Evolutionary conservation across 2,888 invertebrate genomes (phyloP).

Genomic region (Lypha dubia): DNA sequence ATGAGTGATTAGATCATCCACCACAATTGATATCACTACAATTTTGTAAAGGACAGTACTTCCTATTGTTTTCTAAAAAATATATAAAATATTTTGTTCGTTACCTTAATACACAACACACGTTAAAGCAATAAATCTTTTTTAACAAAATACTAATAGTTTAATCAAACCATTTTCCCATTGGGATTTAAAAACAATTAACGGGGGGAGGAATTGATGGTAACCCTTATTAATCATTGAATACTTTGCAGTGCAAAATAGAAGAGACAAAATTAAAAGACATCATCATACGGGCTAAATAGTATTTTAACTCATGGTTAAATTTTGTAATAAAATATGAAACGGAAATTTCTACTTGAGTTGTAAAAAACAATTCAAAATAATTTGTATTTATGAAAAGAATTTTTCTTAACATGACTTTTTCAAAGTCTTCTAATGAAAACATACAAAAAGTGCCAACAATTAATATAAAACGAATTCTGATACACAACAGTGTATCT

Average conservation of each 20-base stretch:
- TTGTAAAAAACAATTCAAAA: slow-evolving; percentile 56
- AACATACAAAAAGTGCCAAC: not conserved
- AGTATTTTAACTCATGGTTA: slow-evolving; percentile 27
- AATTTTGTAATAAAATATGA: slow-evolving; percentile 59
- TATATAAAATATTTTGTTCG: not conserved
- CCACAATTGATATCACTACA: not conserved
- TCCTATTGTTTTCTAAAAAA: not conserved
- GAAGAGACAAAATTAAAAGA: not conserved
- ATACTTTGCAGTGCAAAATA: slow-evolving; percentile 37
- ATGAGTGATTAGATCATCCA: slow-evolving; percentile 34
- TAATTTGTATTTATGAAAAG: not conserved
- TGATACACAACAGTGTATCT: slow-evolving; percentile 49
- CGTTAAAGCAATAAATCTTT: slow-evolving; percentile 66
- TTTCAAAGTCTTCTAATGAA: slow-evolving; percentile 14
- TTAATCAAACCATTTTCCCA: slow-evolving; percentile 59
- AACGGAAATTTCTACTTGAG: slow-evolving; percentile 67
- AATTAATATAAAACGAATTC: slow-evolving; percentile 28
- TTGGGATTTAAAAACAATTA: slow-evolving; percentile 58
- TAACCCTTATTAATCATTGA: slow-evolving; percentile 56
- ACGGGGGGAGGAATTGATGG: slow-evolving; percentile 16
- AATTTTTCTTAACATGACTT: slow-evolving; percentile 34
- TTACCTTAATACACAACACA: slow-evolving; percentile 24
- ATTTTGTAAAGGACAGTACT: slow-evolving; percentile 3
- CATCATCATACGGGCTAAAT: not conserved
- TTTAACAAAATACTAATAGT: slow-evolving; percentile 44